Evolutionary conservation across 2,113 vertebrate genomes (phyloP).

Genomic region (Halichoeres trimaculatus): DNA sequence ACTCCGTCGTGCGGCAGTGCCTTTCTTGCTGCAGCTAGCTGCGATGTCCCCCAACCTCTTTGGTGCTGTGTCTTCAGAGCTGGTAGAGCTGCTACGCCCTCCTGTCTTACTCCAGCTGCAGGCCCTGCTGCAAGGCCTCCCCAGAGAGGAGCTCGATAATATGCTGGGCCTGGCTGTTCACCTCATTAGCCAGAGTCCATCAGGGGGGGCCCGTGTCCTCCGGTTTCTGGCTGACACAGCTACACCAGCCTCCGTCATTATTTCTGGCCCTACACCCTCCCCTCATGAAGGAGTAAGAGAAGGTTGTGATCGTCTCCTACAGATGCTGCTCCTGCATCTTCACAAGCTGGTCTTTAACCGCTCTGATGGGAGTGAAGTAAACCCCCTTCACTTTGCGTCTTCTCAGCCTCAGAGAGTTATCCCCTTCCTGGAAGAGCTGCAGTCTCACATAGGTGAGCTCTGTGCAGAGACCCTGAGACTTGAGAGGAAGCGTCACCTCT

Average conservation of each 20-base stretch:
- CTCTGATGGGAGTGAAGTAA: slow-evolving; percentile 75
- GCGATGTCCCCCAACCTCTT: slow-evolving; percentile 91
- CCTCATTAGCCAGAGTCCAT: slow-evolving; percentile 91
- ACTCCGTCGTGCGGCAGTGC: slow-evolving; percentile 88
- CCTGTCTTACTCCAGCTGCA: slow-evolving; percentile 91
- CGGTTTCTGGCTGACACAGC: slow-evolving; percentile 92
- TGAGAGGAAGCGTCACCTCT: slow-evolving; percentile 91
- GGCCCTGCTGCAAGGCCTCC: slow-evolving; percentile 84
- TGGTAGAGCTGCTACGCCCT: slow-evolving; percentile 90
- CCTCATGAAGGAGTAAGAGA: slow-evolving; percentile 91
- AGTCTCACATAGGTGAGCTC: slow-evolving; percentile 86
- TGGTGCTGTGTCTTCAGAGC: slow-evolving; percentile 87
- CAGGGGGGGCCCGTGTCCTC: slow-evolving; percentile 88
- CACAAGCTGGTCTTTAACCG: slow-evolving; percentile 92
- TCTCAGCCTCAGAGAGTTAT: slow-evolving; percentile 80
- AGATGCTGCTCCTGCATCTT: slow-evolving; percentile 90
- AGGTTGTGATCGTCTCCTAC: slow-evolving; percentile 91
- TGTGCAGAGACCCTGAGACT: slow-evolving; percentile 89
- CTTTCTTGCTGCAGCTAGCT: slow-evolving; percentile 92
- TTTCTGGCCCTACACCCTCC: slow-evolving; percentile 84
- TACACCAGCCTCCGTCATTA: slow-evolving; percentile 91
- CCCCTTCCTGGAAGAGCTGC: slow-evolving; percentile 91
- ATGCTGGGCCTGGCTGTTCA: slow-evolving; percentile 89
- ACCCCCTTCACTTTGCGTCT: slow-evolving; percentile 56
- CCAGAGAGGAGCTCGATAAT: slow-evolving; percentile 91